Evolutionary conservation across 2,888 invertebrate genomes (phyloP).

Genomic region (Stenoptilia bipunctidactyla): DNA sequence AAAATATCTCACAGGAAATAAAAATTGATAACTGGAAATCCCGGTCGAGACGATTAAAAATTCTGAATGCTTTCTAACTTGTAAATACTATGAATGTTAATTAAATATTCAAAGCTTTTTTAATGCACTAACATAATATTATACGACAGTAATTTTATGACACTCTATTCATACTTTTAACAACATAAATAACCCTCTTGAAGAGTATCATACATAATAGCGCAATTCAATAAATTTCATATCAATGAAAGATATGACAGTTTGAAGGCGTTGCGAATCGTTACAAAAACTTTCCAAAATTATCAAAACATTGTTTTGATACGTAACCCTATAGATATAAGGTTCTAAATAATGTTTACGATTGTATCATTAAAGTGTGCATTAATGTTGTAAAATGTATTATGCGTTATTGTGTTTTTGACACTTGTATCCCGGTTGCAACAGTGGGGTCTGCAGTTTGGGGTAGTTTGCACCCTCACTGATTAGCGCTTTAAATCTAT

Average conservation of each 20-base stretch:
- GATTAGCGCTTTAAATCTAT: conserved; percentile 66
- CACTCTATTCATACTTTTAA: conserved; percentile 4
- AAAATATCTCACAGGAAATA: no score
- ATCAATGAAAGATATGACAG: conserved; percentile 65
- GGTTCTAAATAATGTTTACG: conserved; percentile 7
- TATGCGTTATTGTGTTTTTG: conserved; percentile 67
- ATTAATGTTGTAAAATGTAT: conserved; percentile 20
- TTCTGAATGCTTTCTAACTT: no score
- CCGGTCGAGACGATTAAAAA: no score
- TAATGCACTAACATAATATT: background rate
- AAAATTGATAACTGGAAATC: no score
- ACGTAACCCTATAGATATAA: conserved; percentile 14
- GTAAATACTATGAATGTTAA: conserved; percentile 1
- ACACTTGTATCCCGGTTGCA: conserved; percentile 49
- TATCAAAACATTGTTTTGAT: background rate
- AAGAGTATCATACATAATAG: conserved; percentile 32
- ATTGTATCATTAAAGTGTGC: conserved; percentile 15
- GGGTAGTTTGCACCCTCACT: conserved; percentile 63
- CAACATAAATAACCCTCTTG: conserved; percentile 36
- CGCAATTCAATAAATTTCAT: conserved; percentile 33
- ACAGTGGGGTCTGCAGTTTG: conserved; percentile 29
- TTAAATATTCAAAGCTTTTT: background rate
- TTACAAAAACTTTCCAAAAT: conserved; percentile 22
- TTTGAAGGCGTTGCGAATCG: conserved; percentile 68
- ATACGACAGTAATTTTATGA: conserved; percentile 9